Percentiles rank a stretch among this genome's conserved stretches.
Evolutionary conservation across 2,888 invertebrate species (phyloP).

Genomic region (Archips xylosteana): DNA sequence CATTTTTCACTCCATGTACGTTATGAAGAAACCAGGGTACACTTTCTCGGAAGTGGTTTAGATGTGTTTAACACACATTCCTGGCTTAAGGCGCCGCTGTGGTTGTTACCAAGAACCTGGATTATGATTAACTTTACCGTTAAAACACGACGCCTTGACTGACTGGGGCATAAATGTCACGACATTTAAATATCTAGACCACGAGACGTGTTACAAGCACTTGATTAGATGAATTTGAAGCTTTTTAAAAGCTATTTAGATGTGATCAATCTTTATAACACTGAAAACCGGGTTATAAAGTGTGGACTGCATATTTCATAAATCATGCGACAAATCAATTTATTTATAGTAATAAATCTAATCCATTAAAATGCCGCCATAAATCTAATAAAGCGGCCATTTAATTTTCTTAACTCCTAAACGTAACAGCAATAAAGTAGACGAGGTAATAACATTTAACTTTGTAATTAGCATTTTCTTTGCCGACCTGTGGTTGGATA

Average conservation of each 20-base stretch:
- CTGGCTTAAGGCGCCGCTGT: conserved; percentile 58
- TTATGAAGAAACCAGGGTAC: conserved; percentile 40
- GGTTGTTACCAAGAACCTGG: conserved; percentile 47
- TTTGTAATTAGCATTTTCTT: conserved; percentile 44
- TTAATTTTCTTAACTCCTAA: conserved; percentile 12
- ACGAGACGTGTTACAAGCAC: conserved; percentile 54
- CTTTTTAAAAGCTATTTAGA: conserved; percentile 53
- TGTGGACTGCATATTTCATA: conserved; percentile 46
- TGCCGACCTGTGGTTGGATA: conserved; percentile 42
- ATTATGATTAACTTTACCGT: conserved; percentile 66
- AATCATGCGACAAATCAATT: conserved; percentile 49
- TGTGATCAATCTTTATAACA: conserved; percentile 45
- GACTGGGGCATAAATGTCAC: conserved; percentile 54
- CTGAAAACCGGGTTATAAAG: conserved; percentile 55
- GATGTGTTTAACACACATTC: conserved; percentile 70
- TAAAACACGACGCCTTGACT: conserved; percentile 51
- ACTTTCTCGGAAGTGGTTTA: conserved; percentile 64
- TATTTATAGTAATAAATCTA: conserved; percentile 51
- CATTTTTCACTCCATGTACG: conserved; percentile 38
- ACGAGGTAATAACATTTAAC: conserved; percentile 7
- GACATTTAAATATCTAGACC: conserved; percentile 57
- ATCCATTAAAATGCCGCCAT: conserved; percentile 30
- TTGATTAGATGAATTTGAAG: conserved; percentile 58
- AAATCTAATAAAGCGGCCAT: conserved; percentile 35
- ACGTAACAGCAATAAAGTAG: conserved; percentile 27